Percentiles rank a stretch among this genome's conserved stretches.
Evolutionary conservation across 2,113 vertebrate genomes (phyloP).

Genomic region (Macquaria australasica): DNA sequence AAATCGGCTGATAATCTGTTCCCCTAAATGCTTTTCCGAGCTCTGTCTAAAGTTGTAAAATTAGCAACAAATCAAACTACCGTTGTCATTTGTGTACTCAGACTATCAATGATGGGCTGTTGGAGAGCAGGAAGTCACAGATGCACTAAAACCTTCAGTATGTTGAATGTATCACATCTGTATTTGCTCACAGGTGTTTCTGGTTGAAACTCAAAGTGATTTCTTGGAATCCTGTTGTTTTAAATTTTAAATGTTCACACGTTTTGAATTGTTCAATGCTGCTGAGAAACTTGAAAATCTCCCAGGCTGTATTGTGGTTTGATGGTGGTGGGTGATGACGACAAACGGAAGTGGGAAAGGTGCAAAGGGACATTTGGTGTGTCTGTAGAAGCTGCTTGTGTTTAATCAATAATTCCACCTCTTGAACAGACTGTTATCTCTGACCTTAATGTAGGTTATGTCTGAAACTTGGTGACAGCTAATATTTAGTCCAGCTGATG

Average conservation of each 20-base stretch:
- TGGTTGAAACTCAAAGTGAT: not conserved
- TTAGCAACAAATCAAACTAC: not conserved
- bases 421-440: constrained; percentile 29
- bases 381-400: not conserved
- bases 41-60: constrained; percentile 3
- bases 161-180: constrained; percentile 62
- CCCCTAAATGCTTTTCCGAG: not conserved
- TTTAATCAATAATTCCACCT: constrained; percentile 4
- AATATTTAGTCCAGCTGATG: constrained; percentile 17
- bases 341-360: not conserved
- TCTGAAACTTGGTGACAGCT: not conserved
- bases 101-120: not conserved
- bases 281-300: constrained; percentile 17
- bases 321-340: not conserved
- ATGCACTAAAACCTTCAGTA: constrained; percentile 27
- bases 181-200: not conserved
- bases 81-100: not conserved
- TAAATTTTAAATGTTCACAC: not conserved
- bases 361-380: constrained; percentile 2
- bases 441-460: not conserved
- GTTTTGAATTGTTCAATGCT: constrained; percentile 9
- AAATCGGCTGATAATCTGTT: not conserved
- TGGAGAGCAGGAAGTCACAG: not conserved
- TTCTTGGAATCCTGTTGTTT: not conserved
- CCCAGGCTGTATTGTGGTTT: not conserved